These are phyloP conservation scores for Poeciliopsis infans DNA, from an alignment of 2,797 vertebrate species.

Conservation along the genomic window DNA sequence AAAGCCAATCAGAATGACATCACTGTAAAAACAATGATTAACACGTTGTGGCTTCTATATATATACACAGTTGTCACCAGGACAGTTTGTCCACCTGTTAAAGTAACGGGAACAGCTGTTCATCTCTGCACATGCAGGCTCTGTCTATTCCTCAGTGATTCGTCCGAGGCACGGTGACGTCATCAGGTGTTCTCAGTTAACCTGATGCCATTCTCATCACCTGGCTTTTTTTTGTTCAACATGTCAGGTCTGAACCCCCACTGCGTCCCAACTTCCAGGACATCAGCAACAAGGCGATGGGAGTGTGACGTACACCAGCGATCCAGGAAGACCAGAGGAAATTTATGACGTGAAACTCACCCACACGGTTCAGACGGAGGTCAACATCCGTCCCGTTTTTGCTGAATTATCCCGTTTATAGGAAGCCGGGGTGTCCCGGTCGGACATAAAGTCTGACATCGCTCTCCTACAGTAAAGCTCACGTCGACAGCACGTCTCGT, in stretches of 20 bases:
- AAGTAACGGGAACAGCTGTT: not conserved
- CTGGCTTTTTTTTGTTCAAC: not conserved
- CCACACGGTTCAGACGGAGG: slow-evolving; percentile 37
- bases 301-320: not conserved
- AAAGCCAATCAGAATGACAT: not conserved
- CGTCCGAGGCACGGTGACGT: slow-evolving; percentile 35
- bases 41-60: not conserved
- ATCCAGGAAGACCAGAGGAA: slow-evolving; percentile 2
- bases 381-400: slow-evolving; percentile 47
- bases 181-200: slow-evolving; percentile 29
- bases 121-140: not conserved
- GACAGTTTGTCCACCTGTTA: slow-evolving; percentile 1
- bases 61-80: not conserved
- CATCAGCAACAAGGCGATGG: not conserved
- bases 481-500: no score
- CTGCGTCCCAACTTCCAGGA: not conserved
- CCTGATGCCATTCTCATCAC: slow-evolving; percentile 21
- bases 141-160: not conserved
- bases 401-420: not conserved
- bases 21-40: not conserved
- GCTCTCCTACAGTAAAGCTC: slow-evolving; percentile 4
- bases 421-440: slow-evolving; percentile 29
- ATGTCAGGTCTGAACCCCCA: not conserved
- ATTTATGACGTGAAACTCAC: slow-evolving; percentile 60
- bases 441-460: slow-evolving; percentile 44